Conservation (phyloP, 2,797 vertebrate genomes). For the Sebastes aleutianus region DNA sequence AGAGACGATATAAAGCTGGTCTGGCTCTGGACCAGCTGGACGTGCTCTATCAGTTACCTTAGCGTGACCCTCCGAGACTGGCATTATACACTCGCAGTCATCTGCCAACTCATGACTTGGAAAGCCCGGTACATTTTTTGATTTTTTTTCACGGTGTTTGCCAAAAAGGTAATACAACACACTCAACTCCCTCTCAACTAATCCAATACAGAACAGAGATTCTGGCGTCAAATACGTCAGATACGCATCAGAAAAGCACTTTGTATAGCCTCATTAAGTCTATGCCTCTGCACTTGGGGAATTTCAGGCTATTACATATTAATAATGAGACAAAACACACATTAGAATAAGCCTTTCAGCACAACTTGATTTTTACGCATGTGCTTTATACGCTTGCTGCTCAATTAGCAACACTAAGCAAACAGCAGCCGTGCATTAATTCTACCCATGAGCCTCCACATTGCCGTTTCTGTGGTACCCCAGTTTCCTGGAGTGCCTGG, state of each 20-base stretch:
- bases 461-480: constrained; percentile 34
- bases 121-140: constrained; percentile 51
- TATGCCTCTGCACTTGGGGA: constrained; percentile 11
- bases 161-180: constrained; percentile 65
- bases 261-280: constrained; percentile 32
- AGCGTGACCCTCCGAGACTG: constrained; percentile 49
- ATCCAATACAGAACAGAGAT: constrained; percentile 49
- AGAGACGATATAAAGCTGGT: constrained; percentile 37
- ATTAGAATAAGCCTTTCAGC: constrained; percentile 42
- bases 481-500: constrained; percentile 54
- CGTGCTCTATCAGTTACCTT: constrained; percentile 50
- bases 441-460: constrained; percentile 39
- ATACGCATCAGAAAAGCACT: constrained; percentile 7
- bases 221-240: constrained; percentile 38
- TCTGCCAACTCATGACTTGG: constrained; percentile 56
- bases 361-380: constrained; percentile 17
- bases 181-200: constrained; percentile 35
- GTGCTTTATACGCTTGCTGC: constrained; percentile 27
- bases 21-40: constrained; percentile 66
- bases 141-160: not conserved
- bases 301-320: constrained; percentile 38
- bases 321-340: constrained; percentile 57
- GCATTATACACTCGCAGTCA: constrained; percentile 36
- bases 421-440: constrained; percentile 54
- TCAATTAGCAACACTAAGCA: constrained; percentile 51